Evolutionary conservation across 2,113 vertebrate genomes (phyloP).

Genomic region (Dicrurus megarhynchus): DNA sequence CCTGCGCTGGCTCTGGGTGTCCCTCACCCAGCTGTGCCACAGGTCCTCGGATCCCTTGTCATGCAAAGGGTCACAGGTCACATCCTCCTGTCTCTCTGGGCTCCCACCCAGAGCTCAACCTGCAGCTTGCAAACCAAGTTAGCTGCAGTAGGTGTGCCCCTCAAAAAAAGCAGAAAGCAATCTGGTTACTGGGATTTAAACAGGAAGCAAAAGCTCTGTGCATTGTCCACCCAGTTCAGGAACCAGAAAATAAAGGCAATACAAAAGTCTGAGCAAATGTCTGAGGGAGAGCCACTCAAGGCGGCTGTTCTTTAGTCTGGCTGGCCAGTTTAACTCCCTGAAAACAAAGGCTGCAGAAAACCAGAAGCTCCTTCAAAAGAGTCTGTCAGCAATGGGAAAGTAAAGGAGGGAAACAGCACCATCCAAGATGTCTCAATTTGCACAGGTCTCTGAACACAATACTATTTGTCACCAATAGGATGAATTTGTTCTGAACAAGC

Average conservation of each 20-base stretch:
- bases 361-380: not conserved
- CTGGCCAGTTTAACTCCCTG: not conserved
- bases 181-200: fast-evolving
- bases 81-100: not conserved
- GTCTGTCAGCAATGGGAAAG: not conserved
- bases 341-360: not conserved
- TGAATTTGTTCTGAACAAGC: not conserved
- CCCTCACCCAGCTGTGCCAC: not conserved
- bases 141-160: not conserved
- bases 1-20: not conserved
- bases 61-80: not conserved
- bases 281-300: not conserved
- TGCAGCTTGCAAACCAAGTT: not conserved
- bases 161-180: not conserved
- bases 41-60: fast-evolving
- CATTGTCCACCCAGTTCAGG: fast-evolving
- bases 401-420: not conserved
- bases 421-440: not conserved
- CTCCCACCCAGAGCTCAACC: not conserved
- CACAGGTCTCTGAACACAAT: not conserved
- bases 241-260: not conserved
- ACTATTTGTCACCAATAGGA: not conserved
- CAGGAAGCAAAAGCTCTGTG: not conserved
- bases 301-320: not conserved
- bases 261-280: not conserved